phyloP scores from a whole-genome alignment of 2,888 invertebrate species.

The Amblyteles armatorius region DNA sequence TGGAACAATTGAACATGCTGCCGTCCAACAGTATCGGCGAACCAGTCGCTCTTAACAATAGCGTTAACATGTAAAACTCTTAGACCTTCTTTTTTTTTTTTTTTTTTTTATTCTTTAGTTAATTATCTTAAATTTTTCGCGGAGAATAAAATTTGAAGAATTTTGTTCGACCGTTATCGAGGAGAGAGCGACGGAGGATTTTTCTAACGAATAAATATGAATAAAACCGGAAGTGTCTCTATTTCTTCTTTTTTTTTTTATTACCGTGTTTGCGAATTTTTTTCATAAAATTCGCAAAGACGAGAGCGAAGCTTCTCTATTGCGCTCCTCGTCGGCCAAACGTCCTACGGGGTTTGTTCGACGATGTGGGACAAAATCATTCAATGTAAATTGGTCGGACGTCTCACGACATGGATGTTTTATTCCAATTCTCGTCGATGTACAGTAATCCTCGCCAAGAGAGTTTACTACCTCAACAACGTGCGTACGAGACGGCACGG shows the following conservation, averaged over 20 bases:
- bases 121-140: neutral
- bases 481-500: constrained; percentile 82
- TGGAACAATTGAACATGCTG: constrained; percentile 82
- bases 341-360: neutral
- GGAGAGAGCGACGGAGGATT: neutral
- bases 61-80: constrained; percentile 47
- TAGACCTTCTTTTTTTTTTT: too few relatives aligned
- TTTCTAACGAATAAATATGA: constrained; percentile 7
- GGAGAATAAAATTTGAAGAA: neutral
- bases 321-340: neutral
- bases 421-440: constrained; percentile 82
- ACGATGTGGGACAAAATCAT: constrained; percentile 23
- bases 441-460: constrained; percentile 82
- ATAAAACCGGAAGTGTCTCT: constrained; percentile 5
- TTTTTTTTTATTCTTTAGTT: neutral
- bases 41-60: constrained; percentile 71
- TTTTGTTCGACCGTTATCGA: neutral
- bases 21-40: constrained; percentile 81
- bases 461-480: constrained; percentile 78
- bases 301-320: neutral
- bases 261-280: neutral
- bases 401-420: constrained; percentile 83
- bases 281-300: too few relatives aligned
- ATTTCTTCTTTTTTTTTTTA: neutral
- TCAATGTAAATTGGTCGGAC: constrained; percentile 26